These are phyloP conservation scores for Palythoa grandiflora DNA, from an alignment of 92 coral and sea anemone genomes.

Conservation along the genomic window DNA sequence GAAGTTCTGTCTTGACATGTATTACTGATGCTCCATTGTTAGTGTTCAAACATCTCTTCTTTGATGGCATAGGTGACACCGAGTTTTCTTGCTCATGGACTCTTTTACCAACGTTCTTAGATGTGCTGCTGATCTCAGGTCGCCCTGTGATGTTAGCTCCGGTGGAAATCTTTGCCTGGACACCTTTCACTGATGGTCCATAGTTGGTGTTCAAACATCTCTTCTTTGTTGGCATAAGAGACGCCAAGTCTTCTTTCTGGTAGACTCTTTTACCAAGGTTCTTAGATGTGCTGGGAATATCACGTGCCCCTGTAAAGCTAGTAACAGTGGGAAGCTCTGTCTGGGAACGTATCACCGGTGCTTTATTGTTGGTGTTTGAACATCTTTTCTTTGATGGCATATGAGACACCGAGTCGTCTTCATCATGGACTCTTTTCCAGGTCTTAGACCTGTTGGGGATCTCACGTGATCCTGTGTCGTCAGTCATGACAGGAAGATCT, in stretches of 20 bases:
- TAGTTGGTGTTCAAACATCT: not conserved
- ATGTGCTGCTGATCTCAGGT: not conserved
- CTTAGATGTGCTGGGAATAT: not conserved
- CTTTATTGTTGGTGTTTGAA: not conserved
- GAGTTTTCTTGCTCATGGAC: not conserved
- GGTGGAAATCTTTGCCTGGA: not conserved
- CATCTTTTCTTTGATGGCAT: conserved; percentile 14
- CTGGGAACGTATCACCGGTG: not conserved
- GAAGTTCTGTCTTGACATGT: not conserved
- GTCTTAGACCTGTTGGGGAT: conserved; percentile 12
- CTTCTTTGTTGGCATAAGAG: conserved; percentile 8
- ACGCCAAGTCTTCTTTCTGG: not conserved
- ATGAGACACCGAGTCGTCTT: not conserved
- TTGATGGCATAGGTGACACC: not conserved
- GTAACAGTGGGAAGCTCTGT: not conserved
- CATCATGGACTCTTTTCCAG: not conserved
- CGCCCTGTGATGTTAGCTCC: not conserved
- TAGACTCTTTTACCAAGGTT: not conserved
- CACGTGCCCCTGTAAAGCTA: not conserved
- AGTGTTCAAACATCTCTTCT: conserved; percentile 16
- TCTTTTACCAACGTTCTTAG: not conserved
- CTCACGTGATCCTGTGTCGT: not conserved
- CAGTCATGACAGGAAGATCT: not conserved
- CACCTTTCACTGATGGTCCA: not conserved
- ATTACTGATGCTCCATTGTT: not conserved